phyloP scores from a whole-genome alignment of 1,140 invertebrate genomes.

The Subanguina moxae region DNA sequence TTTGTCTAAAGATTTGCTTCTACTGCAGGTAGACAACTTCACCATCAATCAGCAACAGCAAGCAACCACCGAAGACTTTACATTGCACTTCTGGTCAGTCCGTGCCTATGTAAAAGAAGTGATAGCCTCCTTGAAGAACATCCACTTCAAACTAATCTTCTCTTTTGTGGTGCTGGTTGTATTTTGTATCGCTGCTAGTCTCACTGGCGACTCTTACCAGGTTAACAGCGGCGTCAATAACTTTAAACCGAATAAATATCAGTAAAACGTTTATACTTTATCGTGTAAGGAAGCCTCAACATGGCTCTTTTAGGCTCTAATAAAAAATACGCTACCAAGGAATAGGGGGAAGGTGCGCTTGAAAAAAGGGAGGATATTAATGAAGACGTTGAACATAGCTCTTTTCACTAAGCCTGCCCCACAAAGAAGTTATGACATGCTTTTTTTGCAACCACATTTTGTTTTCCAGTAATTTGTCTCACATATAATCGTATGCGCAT shows the following conservation, averaged over 20 bases:
- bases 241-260: conserved; percentile 6
- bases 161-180: conserved; percentile 1
- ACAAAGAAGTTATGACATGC: too few relatives aligned
- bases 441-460: too few relatives aligned
- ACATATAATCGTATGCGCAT: too few relatives aligned
- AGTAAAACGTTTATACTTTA: background rate
- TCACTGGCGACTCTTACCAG: background rate
- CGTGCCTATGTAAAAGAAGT: conserved; percentile 27
- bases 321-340: too few relatives aligned
- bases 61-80: conserved; percentile 15
- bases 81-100: conserved; percentile 27
- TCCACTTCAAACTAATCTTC: conserved; percentile 25
- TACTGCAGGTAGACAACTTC: background rate
- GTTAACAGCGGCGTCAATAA: too few relatives aligned
- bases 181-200: conserved; percentile 8
- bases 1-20: background rate
- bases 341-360: too few relatives aligned
- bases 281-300: conserved; percentile 3
- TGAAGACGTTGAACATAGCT: too few relatives aligned
- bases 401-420: too few relatives aligned
- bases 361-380: too few relatives aligned
- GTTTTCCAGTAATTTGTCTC: too few relatives aligned
- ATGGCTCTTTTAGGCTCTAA: too few relatives aligned
- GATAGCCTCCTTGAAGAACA: background rate
- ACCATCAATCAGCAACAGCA: background rate